Percentiles rank a stretch among this genome's conserved stretches.
These are phyloP conservation scores for Larimichthys polyactis DNA, from an alignment of 2,113 vertebrate species.

Conservation along the genomic window DNA sequence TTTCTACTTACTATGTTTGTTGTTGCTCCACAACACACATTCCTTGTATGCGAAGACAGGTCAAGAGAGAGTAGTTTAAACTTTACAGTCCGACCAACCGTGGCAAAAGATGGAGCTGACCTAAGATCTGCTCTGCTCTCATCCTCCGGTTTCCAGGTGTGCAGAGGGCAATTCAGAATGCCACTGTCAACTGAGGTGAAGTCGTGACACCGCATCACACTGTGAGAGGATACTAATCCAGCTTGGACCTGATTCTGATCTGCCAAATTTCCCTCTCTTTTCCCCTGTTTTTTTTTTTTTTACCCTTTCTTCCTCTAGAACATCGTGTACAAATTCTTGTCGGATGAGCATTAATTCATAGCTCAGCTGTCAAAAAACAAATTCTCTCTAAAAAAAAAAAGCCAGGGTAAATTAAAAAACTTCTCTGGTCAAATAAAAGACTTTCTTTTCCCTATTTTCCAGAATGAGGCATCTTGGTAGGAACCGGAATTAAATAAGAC, in stretches of 20 bases:
- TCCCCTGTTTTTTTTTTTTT: neutral
- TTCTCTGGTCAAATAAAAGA: neutral
- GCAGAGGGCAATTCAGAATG: slow-evolving; percentile 4
- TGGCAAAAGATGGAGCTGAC: slow-evolving; percentile 18
- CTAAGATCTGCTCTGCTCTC: slow-evolving; percentile 2
- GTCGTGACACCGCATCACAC: slow-evolving; percentile 8
- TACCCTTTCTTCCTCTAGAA: neutral
- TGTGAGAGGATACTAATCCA: neutral
- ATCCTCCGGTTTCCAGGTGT: slow-evolving; percentile 3
- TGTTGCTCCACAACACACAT: no score
- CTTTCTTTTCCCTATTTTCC: neutral
- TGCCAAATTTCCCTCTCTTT: neutral
- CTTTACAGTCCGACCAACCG: neutral
- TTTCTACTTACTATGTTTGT: no score
- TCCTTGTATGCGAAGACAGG: no score
- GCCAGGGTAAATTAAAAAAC: neutral
- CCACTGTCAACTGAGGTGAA: neutral
- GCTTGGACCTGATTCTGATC: slow-evolving; percentile 16
- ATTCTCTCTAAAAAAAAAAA: neutral
- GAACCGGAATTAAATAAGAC: neutral
- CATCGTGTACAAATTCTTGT: neutral
- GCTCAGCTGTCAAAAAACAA: slow-evolving; percentile 11
- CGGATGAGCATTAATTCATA: neutral
- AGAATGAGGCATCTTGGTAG: neutral
- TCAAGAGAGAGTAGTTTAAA: neutral